These are phyloP conservation scores for Lutjanus argentimaculatus DNA, from an alignment of 2,797 vertebrate genomes.

Conservation along the genomic window DNA sequence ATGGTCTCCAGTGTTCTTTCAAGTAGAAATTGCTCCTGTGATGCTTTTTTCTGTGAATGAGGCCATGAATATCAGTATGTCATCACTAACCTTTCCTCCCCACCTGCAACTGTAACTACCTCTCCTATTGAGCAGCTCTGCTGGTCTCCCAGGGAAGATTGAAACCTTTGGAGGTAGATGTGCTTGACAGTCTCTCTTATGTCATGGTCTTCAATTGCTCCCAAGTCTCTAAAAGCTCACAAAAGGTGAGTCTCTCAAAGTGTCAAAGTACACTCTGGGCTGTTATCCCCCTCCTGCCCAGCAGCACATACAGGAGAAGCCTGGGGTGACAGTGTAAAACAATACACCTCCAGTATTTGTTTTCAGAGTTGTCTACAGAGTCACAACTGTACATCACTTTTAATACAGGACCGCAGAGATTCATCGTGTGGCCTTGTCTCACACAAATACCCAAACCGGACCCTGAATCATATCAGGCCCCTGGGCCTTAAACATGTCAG, in stretches of 20 bases:
- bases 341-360: slow-evolving; percentile 66
- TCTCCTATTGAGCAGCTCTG: slow-evolving; percentile 6
- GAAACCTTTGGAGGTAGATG: slow-evolving; percentile 48
- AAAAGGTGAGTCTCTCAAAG: slow-evolving; percentile 36
- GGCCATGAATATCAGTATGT: slow-evolving; percentile 45
- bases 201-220: slow-evolving; percentile 37
- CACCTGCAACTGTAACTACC: slow-evolving; percentile 22
- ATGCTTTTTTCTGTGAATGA: slow-evolving; percentile 27
- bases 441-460: slow-evolving; percentile 38
- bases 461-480: slow-evolving; percentile 64
- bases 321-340: slow-evolving; percentile 62
- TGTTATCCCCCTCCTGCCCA: slow-evolving; percentile 17
- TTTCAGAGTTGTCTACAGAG: slow-evolving; percentile 58
- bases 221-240: slow-evolving; percentile 42
- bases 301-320: slow-evolving; percentile 49
- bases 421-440: slow-evolving; percentile 64
- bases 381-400: slow-evolving; percentile 74
- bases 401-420: slow-evolving; percentile 67
- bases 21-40: slow-evolving; percentile 15
- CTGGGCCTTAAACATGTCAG: slow-evolving; percentile 67
- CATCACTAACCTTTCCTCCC: slow-evolving; percentile 41
- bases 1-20: slow-evolving; percentile 18
- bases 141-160: slow-evolving; percentile 34
- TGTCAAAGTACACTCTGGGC: slow-evolving; percentile 39
- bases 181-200: slow-evolving; percentile 39